Percentiles rank a stretch among this genome's conserved stretches.
phyloP scores from a whole-genome alignment of 2,888 invertebrate genomes.

The Penaeus monodon region DNA sequence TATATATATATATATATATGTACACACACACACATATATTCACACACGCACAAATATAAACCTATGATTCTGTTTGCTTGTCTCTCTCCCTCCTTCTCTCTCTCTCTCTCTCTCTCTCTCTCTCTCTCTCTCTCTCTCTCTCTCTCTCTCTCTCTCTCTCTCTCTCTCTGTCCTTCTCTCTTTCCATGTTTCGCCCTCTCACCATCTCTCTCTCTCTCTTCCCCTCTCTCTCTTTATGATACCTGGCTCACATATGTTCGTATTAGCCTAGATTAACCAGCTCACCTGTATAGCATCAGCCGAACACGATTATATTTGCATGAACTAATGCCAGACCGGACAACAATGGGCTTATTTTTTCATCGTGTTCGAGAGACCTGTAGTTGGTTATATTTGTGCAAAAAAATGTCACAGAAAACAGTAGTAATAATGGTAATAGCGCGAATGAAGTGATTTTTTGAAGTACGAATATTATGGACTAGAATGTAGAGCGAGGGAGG shows the following conservation, averaged over 20 bases:
- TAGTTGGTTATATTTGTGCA: not conserved
- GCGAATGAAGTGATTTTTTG: no score
- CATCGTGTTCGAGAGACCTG: not conserved
- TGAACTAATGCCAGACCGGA: no score
- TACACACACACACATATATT: no score
- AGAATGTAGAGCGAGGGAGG: no score
- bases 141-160: constrained; percentile 2
- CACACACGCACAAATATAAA: no score
- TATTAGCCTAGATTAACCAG: no score
- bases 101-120: not conserved
- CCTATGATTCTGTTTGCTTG: not conserved
- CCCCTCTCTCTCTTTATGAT: not conserved
- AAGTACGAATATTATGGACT: no score
- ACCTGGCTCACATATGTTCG: not conserved
- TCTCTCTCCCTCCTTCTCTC: not conserved
- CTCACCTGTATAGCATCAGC: no score
- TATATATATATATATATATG: no score
- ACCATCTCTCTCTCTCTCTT: constrained; percentile 5
- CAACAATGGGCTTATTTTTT: constrained; percentile 3
- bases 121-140: not conserved
- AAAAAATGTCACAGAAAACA: no score
- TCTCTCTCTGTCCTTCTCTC: not conserved
- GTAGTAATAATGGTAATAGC: no score
- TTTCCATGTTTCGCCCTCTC: not conserved
- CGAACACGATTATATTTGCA: no score